Base-by-base conservation (phyloP, 2,113 vertebrate species). In the Pachyramphus minor region DNA sequence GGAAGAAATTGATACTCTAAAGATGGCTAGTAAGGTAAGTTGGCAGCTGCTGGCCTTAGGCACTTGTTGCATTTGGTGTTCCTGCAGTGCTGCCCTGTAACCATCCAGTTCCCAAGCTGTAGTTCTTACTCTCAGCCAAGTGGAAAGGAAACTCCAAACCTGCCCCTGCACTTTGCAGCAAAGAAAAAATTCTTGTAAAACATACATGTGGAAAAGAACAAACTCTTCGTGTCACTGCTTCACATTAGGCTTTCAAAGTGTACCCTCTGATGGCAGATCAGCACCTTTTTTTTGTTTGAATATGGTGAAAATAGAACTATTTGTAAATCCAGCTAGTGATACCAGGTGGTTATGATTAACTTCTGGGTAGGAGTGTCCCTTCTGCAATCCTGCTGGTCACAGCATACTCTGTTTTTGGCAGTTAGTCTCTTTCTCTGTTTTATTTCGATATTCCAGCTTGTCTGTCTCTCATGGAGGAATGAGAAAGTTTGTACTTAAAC, bases 1-100 rank as follows among this genome's bases (percentile, higher is more conserved):
- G 56, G 99, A 99, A 79, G 99, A 99, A 96, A 99, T 99, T 9
- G 99, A 99, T 97, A 99, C 98, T 0, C 98, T 99, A 2, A 99
- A 99, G 97, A 98, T 99, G 97, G 93, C 98, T 86, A 98, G 95
- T 97, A 99, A 99, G 99, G 99, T 99, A 96, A 47, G 96, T 23
- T 30, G 25, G 11, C 6, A 33, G 12, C 30, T 69, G 60, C 27
- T 83, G 69, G 8, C 24, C 15, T 3, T 4, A 39, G 41, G 31
- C 35, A 8, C 33, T 44, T 66, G 23, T 50, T 74, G 44, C 37
- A 8, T 78, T 13, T 73, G 67, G 31, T 6, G 5, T 74, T 71
- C 18, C 56, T 74, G 52, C 49, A 52, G 22, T 19, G 2, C 53
- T 78, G 17, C 20, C 44, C 30, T 82, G 69, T 41, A 49, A 44